A percentile compares a stretch with the other conserved stretches of the same genome.
Evolutionary conservation across 2,888 invertebrate genomes (phyloP).

Genomic region (Drosophila koepferae): DNA sequence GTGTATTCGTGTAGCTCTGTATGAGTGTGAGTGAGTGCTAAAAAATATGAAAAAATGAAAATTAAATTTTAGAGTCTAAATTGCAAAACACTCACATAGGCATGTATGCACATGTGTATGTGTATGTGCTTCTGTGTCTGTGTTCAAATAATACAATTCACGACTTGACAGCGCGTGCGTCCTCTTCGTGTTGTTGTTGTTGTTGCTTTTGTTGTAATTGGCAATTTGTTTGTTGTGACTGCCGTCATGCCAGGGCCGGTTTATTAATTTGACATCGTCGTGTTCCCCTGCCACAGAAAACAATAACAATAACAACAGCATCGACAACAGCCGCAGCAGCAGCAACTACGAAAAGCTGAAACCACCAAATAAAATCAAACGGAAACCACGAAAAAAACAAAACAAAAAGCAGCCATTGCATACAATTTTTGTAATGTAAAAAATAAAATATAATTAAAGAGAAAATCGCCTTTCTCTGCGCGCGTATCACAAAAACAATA

Average conservation of each 20-base stretch:
- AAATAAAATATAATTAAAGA: constrained; percentile 78
- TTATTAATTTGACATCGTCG: constrained; percentile 74
- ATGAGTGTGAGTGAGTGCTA: constrained; percentile 32
- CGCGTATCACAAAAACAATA: constrained; percentile 75
- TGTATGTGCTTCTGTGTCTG: too few species aligned
- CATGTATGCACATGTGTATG: background rate
- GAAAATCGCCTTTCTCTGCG: constrained; percentile 75
- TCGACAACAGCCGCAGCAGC: constrained; percentile 9
- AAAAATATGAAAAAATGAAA: constrained; percentile 44
- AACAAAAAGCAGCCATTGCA: constrained; percentile 46
- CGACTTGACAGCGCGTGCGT: constrained; percentile 40
- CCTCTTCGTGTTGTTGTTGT: constrained; percentile 5
- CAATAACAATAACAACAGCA: constrained; percentile 18
- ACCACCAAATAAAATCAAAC: constrained; percentile 63
- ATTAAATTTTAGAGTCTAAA: constrained; percentile 38
- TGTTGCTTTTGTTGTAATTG: constrained; percentile 42
- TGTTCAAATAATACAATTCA: constrained; percentile 43
- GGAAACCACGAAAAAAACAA: constrained; percentile 58
- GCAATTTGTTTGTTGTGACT: constrained; percentile 36
- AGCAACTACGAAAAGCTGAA: constrained; percentile 22
- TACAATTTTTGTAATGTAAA: constrained; percentile 66
- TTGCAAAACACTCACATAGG: constrained; percentile 43
- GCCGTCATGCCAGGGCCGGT: constrained; percentile 67
- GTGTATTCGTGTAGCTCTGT: constrained; percentile 10
- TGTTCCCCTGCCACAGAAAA: constrained; percentile 53